Evolutionary conservation across 1,140 invertebrate species (phyloP), one percentile per base, ranked within the genome.

Genomic region (Apis cerana): DNA sequence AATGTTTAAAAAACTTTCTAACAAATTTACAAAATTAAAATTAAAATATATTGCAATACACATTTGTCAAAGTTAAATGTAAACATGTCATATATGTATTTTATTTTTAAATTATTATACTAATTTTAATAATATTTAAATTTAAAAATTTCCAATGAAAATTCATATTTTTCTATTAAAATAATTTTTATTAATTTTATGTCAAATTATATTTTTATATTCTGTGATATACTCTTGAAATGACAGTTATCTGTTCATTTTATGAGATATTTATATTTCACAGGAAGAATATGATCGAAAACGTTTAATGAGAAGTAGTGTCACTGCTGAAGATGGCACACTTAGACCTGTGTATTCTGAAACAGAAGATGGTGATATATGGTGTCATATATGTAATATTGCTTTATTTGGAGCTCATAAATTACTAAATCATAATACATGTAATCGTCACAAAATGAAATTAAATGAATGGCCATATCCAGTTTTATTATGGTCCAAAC

Each of bases 371-470:
- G 92, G 92, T 64, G 94, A 94, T 82, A 93, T 94, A 81, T 94
- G 94, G 94, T 94, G 94, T 89, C 94, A 94, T 82, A 94, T 94
- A 72, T 94, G 94, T 89, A 94, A 94, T 61, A 91, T 94, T 50
- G 91, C 93, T 54, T 76, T 94, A 3, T 94, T 94, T 77, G 94
- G 93, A 3, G 91, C 93, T 3, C 94, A 94, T 79, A 94, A 94
- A 27, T 90, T 94, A 58, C 83, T 93, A 72, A 93, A 88, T 83
- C 94, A 94, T 80, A 94, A 94, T 78, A 88, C 88, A 21, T 93
- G 93, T 75, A 94, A 92, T 85, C 90, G 93, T 50, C 94, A 94
- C 79, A 94, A 94, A 84, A 90, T 94, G 58, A 94, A 94, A 79
- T 84, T 94, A 71, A 93, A 94, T n/a, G 93, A 94, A 77, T 94